Evolutionary conservation across 2,888 invertebrate genomes (phyloP), one percentile per base, ranked within the genome.

Genomic region (Bruchidius siliquastri): DNA sequence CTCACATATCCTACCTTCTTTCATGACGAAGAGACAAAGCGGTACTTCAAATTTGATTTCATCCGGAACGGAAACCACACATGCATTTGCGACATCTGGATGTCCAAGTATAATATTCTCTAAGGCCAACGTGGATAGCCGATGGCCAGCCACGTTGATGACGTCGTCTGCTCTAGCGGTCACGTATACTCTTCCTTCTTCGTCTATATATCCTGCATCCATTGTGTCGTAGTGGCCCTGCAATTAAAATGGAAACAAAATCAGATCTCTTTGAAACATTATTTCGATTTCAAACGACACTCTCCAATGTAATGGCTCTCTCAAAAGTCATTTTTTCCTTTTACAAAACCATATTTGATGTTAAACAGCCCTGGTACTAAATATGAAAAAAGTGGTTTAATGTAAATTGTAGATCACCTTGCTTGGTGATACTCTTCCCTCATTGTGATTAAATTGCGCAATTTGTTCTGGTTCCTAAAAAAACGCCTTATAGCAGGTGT

Each of bases 141-240:
- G 88, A 85, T 97, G 97, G 0, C 97, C 98, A 0, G 98, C 96
- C 0, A 98, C 97, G 85, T 98, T 98, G 81, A 98, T 97, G 75
- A 96, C 94, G 86, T 98, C 98, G 87, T 98, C 98, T 75, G 95
- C 96, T 49, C 98, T 89, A 0, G 97, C 94, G 72, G 96, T 95
- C 20, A 98, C 96, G 86, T 93, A 96, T 0, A 98, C 90, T 73
- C 94, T 94, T 0, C 96, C 96, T 78, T 92, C 91, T 72, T 92
- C 90, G 82, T 96, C 96, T 74, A 91, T 90, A 85, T 93, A 95
- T 0, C 97, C 98, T 0, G 96, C 96, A 84, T 98, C 98, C 94
- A 97, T 97, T 0, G 97, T 97, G 83, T 97, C 97, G 83, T 98
- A 96, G 85, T 91, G 96, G 2, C 95, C 95, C 95, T 95, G 82